phyloP scores from a whole-genome alignment of 2,113 vertebrate species.

The Sphyrna mokarran region DNA sequence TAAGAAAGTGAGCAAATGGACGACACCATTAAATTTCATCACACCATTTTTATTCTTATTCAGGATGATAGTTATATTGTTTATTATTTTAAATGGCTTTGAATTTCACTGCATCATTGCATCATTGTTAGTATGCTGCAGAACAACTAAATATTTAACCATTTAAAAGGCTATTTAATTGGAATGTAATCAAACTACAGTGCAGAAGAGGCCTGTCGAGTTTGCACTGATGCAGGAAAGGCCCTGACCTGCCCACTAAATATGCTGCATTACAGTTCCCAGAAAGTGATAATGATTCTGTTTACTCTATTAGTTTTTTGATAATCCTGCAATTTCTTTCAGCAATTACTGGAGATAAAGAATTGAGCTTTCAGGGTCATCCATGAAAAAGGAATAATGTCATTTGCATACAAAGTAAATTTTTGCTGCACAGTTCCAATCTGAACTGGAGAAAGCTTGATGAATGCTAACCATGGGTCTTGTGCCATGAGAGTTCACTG shows the following conservation, averaged over 20 bases:
- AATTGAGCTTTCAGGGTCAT: not conserved
- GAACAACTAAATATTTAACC: not conserved
- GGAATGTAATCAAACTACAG: not conserved
- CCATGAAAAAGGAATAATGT: not conserved
- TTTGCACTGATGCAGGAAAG: too few relatives aligned
- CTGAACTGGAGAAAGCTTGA: not conserved
- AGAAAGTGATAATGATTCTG: not conserved
- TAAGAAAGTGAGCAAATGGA: not conserved
- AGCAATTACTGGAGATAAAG: not conserved
- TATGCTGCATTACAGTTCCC: not conserved
- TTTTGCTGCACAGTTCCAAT: not conserved
- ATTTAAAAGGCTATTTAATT: not conserved
- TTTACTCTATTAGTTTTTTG: not conserved
- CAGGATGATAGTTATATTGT: not conserved
- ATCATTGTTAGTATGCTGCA: not conserved
- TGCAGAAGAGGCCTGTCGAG: too few relatives aligned
- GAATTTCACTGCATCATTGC: constrained; percentile 2
- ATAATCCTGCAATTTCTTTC: not conserved
- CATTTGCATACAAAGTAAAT: not conserved
- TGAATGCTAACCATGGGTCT: not conserved
- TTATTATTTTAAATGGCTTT: not conserved
- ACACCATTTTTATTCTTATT: not conserved
- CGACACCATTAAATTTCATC: not conserved
- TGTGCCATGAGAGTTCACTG: not conserved
- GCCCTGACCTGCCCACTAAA: not conserved